These are phyloP conservation scores for Branchinecta lynchi DNA, from an alignment of 1,140 invertebrate species.

Conservation along the genomic window DNA sequence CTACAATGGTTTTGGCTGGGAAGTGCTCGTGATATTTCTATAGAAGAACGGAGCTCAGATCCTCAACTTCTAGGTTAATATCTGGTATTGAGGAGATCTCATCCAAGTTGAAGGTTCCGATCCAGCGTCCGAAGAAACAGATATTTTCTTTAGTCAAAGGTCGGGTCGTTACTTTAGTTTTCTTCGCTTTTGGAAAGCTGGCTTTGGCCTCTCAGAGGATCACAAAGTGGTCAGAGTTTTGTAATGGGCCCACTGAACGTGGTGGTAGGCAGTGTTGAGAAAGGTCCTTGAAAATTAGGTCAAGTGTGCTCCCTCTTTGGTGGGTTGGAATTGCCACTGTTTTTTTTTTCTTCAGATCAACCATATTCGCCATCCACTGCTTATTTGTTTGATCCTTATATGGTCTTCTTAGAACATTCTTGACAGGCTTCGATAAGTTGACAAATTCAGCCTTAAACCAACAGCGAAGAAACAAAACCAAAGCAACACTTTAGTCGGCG, in stretches of 20 bases:
- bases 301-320: not conserved
- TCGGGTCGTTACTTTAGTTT: conserved; percentile 5
- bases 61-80: not conserved
- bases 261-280: not conserved
- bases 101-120: not conserved
- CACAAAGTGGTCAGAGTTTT: conserved; percentile 1
- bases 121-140: not conserved
- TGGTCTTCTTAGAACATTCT: too few relatives aligned
- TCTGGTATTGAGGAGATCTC: conserved; percentile 3
- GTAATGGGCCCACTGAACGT: not conserved
- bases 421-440: too few relatives aligned
- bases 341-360: not conserved
- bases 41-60: not conserved
- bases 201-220: not conserved
- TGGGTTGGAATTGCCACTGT: not conserved
- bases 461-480: too few relatives aligned
- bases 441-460: too few relatives aligned
- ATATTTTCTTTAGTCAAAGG: conserved; percentile 1
- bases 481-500: too few relatives aligned
- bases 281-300: not conserved
- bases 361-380: not conserved
- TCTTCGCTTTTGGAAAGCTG: not conserved
- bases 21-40: too few relatives aligned
- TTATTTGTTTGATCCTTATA: not conserved
- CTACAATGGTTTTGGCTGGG: too few relatives aligned